Conservation (phyloP, 2,797 vertebrate genomes). For the Semaprochilodus insignis region DNA sequence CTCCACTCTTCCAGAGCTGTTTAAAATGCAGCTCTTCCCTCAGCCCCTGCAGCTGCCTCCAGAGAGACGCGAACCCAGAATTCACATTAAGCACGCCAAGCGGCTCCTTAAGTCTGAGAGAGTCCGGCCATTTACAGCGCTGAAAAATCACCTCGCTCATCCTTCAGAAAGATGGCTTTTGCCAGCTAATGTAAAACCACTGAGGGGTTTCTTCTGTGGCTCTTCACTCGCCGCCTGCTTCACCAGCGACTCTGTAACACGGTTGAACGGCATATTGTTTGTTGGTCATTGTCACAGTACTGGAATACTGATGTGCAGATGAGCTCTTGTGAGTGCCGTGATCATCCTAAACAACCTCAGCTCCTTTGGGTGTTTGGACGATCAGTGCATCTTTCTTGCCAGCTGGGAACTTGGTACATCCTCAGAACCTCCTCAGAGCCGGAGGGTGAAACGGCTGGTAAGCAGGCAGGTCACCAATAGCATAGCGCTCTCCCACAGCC, state of each 20-base stretch:
- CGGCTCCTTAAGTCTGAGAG: constrained; percentile 43
- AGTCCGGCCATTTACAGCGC: constrained; percentile 26
- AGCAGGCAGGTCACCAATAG: no score
- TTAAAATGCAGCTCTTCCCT: constrained; percentile 18
- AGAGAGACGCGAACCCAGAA: constrained; percentile 8
- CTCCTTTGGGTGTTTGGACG: no score
- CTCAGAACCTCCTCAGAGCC: no score
- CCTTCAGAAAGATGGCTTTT: constrained; percentile 16
- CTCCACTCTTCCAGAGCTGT: neutral
- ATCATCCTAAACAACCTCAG: no score
- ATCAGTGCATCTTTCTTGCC: no score
- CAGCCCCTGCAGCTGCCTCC: neutral
- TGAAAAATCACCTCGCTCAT: constrained; percentile 21
- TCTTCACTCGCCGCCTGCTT: constrained; percentile 25
- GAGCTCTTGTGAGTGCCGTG: no score
- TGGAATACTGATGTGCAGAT: no score
- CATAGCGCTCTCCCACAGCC: no score
- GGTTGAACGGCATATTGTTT: neutral
- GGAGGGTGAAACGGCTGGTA: no score
- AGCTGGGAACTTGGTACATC: no score
- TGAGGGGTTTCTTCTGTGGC: constrained; percentile 25
- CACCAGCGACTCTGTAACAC: constrained; percentile 9
- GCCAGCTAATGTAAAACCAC: constrained; percentile 17
- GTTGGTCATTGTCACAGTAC: neutral
- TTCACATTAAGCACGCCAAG: constrained; percentile 40